Conservation (phyloP, 2,113 vertebrate species). For the Protobothrops flavoviridis region DNA sequence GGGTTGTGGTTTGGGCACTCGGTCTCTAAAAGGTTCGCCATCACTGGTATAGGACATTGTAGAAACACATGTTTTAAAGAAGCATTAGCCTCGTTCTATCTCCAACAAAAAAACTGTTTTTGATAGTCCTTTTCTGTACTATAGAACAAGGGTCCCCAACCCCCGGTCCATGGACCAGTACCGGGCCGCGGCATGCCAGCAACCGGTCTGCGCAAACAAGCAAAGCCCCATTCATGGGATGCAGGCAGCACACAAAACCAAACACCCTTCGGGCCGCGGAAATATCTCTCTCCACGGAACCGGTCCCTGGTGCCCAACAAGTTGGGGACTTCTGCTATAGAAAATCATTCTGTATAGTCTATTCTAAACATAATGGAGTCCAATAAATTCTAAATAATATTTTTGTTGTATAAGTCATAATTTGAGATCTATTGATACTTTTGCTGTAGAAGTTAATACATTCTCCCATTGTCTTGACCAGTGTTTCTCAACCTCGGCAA, state of each 20-base stretch:
- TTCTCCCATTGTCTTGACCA: no score
- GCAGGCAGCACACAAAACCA: not conserved
- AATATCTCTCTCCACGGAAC: not conserved
- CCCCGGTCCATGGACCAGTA: not conserved
- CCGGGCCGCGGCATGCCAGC: not conserved
- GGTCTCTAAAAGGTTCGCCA: no score
- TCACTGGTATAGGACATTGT: not conserved
- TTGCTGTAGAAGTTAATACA: not conserved
- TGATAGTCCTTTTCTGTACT: no score
- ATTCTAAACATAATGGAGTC: not conserved
- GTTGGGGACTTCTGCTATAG: not conserved
- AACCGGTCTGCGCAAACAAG: not conserved
- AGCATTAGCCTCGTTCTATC: not conserved
- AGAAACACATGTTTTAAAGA: not conserved
- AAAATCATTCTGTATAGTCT: not conserved
- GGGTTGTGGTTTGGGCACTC: no score
- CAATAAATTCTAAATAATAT: not conserved
- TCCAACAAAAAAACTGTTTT: not conserved
- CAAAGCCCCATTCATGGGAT: not conserved
- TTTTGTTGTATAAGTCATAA: not conserved
- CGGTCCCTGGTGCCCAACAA: not conserved
- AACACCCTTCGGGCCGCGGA: accelerated
- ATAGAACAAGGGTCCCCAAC: not conserved
- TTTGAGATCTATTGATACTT: not conserved
- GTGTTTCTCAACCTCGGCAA: no score